Percentiles rank a stretch among this genome's conserved stretches.
These are phyloP conservation scores for Dasypogon diadema DNA, from an alignment of 2,888 invertebrate genomes.

Conservation along the genomic window DNA sequence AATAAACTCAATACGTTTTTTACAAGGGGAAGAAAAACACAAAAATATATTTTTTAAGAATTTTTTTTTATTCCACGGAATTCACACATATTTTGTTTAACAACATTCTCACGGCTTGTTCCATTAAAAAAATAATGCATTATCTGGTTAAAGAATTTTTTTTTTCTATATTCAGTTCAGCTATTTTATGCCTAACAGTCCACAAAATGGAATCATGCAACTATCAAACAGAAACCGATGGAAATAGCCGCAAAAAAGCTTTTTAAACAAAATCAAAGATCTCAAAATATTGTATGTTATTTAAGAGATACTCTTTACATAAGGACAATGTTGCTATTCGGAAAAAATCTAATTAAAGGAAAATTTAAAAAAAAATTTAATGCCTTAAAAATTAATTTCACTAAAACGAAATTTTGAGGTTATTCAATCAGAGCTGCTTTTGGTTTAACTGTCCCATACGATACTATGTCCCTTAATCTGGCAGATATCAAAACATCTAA, in stretches of 20 bases:
- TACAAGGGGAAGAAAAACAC: neutral
- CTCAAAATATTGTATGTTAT: conserved; percentile 29
- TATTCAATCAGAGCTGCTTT: conserved; percentile 16
- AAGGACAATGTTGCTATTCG: conserved; percentile 31
- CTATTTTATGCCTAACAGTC: conserved; percentile 10
- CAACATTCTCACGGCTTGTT: conserved; percentile 50
- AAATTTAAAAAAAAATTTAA: conserved; percentile 10
- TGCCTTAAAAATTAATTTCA: conserved; percentile 31
- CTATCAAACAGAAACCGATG: conserved; percentile 16
- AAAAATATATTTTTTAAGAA: conserved; percentile 22
- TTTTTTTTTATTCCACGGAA: conserved; percentile 48
- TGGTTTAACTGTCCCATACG: neutral
- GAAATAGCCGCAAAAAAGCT: conserved; percentile 48
- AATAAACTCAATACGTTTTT: neutral
- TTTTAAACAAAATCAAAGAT: conserved; percentile 47
- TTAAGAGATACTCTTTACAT: conserved; percentile 52
- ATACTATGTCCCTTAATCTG: too few species aligned
- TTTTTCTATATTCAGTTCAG: conserved; percentile 20
- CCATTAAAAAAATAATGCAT: conserved; percentile 49
- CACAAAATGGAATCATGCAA: conserved; percentile 7
- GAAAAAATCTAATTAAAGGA: conserved; percentile 15
- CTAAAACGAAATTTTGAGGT: conserved; percentile 10
- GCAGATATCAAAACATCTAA: too few species aligned
- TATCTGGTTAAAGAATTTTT: conserved; percentile 30
- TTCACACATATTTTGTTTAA: conserved; percentile 52